A percentile compares a stretch with the other conserved stretches of the same genome.
phyloP scores from a whole-genome alignment of 2,797 vertebrate species.

The Clarias fuscus region DNA sequence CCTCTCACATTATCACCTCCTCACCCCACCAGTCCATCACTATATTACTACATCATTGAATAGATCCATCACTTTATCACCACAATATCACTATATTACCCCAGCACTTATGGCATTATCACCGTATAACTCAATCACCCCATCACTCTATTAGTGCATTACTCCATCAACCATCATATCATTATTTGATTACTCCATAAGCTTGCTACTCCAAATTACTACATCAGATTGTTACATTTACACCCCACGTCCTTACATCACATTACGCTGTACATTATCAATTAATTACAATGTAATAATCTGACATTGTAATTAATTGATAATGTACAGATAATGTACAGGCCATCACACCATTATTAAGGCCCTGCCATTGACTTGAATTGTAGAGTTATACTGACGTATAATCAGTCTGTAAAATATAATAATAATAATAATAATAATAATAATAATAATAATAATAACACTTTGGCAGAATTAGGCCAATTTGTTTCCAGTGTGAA shows the following conservation, averaged over 20 bases:
- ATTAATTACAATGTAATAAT: too few species aligned
- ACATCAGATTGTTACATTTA: not conserved
- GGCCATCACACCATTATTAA: too few species aligned
- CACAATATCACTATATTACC: not conserved
- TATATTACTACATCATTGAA: not conserved
- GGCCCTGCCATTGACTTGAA: not conserved
- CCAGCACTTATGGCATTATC: not conserved
- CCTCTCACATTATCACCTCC: not conserved
- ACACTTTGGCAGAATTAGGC: not conserved
- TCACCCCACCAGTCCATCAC: not conserved
- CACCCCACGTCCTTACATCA: not conserved
- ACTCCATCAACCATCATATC: not conserved
- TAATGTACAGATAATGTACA: too few species aligned
- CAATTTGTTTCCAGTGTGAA: not conserved
- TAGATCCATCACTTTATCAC: not conserved
- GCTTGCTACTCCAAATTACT: not conserved
- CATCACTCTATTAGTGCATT: not conserved
- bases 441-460: not conserved
- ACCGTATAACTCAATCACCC: not conserved
- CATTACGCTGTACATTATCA: too few species aligned
- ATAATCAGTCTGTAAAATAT: not conserved
- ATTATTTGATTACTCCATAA: too few species aligned
- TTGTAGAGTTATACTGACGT: not conserved
- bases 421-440: not conserved
- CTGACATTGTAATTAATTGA: too few species aligned